Evolutionary conservation across 2,888 invertebrate genomes (phyloP), one percentile per base, ranked within the genome.

Genomic region (Trissolcus japonicus): DNA sequence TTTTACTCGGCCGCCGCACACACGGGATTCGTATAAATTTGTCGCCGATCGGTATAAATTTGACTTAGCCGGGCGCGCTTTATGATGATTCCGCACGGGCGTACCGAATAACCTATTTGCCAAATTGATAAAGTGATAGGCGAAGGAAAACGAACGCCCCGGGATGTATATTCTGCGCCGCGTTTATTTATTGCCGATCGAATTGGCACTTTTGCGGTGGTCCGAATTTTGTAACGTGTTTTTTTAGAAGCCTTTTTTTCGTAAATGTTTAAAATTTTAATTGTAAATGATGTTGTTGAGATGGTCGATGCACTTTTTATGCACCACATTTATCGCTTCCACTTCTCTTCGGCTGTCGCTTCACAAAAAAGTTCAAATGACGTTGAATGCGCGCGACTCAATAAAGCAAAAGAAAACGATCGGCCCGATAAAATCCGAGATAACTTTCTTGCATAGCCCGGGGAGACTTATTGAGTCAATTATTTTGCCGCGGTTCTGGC

Each of bases 21-120:
- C 65, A 61, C 40, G 61, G 41, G 54, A 73, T 73, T 55, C 43
- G 73, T 46, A 66, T 73, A 73, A 73, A 66, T 73, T 73, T 73
- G 55, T 60, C 55, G 57, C 57, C 21, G 55, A 51, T 19, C 51
- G 51, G 19, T 7, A 46, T 46, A 46, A 46, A 46, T 51, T 51
- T 17, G 53, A 43, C 59, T 19, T 40, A 11, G 43, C 48, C 61
- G 11, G 43, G 50, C 62, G 62, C 46, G 63, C 57, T 68, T 67
- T 74, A 67, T 53, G 74, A 74, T 62, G 67, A 73, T 74, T 74
- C 67, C 67, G 35, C 1, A 35, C 35, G 46, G 61, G 51, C 19
- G 50, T 62, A 67, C 2, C 1, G 35, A 9, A 35, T 73, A 74
- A 50, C 56, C 57, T 67, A 74, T 74, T 67, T 62, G 74, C 43